Evolutionary conservation across 2,888 invertebrate species (phyloP), one percentile per base, ranked within the genome.

Genomic region (Scaptomyza caliginosa): DNA sequence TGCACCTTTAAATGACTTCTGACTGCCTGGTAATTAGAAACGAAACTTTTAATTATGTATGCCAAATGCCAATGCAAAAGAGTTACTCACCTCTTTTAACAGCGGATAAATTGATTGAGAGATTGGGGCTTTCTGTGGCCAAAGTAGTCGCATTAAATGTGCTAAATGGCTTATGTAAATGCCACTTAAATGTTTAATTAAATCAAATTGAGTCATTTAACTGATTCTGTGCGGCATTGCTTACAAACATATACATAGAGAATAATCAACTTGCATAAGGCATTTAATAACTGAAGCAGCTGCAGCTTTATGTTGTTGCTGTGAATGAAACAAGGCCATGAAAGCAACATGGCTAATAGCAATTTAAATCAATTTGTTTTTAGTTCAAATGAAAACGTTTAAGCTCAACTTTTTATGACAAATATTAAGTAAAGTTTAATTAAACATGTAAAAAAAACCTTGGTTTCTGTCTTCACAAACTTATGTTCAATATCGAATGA

Each of bases 201-300:
- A 86, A 71, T 68, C 60, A 59, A 74, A 82, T 82, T 77, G 86
- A 86, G 81, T 80, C 67, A 86, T 86, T 86, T 70, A 56, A 63
- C 42, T 23, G 57, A 48, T 66, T 55, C 62, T 49, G 68, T 69
- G 65, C 40, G 49, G 59, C 74, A 74, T 56, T 60, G 58, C 58
- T 8, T 34, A 36, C 17, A 48, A 11, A 19, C 17, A 48, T 16
- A 19, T 23, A n/a, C n/a, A n/a, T n/a, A n/a, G n/a, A n/a, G n/a
- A 13, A 43, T 54, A 48, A 45, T 30, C 38, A 13, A 23, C 6
- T 21, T 40, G 59, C 58, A 58, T 42, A 58, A 46, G 45, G 26
- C 10, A 48, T 11, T 38, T 46, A 42, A 70, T 36, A 50, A 50
- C n/a, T 42, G 16, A 23, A 51, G 30, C 48, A 56, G 7, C 40